A percentile compares a stretch with the other conserved stretches of the same genome.
These are phyloP conservation scores for Chlorospingus semifuscus DNA, from an alignment of 2,797 vertebrate genomes.

Conservation along the genomic window DNA sequence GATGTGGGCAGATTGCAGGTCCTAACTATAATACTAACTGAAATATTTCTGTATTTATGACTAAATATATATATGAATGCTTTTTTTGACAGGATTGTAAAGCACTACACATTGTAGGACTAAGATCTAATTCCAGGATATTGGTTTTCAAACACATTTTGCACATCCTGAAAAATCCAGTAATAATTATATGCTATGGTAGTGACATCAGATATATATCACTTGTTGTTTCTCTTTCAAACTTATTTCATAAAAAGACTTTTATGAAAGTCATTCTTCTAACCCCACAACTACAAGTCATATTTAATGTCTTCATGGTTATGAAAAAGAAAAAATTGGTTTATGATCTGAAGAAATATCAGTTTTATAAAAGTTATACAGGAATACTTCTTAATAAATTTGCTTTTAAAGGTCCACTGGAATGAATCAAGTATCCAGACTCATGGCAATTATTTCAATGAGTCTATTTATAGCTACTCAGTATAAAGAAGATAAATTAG, in stretches of 20 bases:
- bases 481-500: not conserved
- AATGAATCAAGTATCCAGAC: not conserved
- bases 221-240: constrained; percentile 1
- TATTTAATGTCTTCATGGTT: not conserved
- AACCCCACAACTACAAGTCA: not conserved
- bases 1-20: not conserved
- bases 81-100: not conserved
- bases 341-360: not conserved
- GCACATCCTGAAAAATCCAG: not conserved
- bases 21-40: not conserved
- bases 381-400: not conserved
- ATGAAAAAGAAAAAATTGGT: not conserved
- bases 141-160: constrained; percentile 9
- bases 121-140: not conserved
- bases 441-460: not conserved
- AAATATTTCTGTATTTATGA: not conserved
- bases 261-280: constrained; percentile 39
- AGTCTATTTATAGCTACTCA: not conserved
- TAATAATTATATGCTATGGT: not conserved
- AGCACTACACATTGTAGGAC: not conserved
- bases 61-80: not conserved
- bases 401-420: not conserved
- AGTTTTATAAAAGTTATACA: not conserved
- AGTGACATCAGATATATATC: not conserved
- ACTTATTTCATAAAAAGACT: not conserved